Evolutionary conservation across 2,113 vertebrate genomes (phyloP), one percentile per base, ranked within the genome.

Genomic region (Hystrix cristata): DNA sequence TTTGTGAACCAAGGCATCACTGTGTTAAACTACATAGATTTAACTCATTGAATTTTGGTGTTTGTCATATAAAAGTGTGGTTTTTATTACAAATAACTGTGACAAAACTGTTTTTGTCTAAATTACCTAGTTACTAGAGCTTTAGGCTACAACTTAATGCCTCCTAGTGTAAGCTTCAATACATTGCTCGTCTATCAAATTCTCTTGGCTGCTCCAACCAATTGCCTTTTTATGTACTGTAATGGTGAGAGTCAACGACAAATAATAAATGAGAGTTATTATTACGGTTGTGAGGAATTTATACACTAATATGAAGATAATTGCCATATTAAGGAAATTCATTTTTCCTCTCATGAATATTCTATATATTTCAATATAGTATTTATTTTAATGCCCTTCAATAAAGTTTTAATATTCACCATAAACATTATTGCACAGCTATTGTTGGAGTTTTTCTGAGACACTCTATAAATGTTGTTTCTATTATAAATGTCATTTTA

Each of bases 321-420:
- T 67, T 92, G 14, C 9, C 34, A 86, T 59, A 51, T n/a, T 94
- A 90, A 46, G 0, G 43, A 46, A n/a, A 87, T n/a, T 59, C 55
- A 16, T 90, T 65, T 89, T 59, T 78, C 2, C 23, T 81, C 5
- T 82, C 18, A 74, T 87, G n/a, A 71, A 72, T 79, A 65, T 80
- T 7, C 14, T 78, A 60, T 3, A 53, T 38, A 83, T 94, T 95
- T 93, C 48, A 84, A 80, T 69, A 46, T 74, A 62, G 18, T 89
- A 31, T 62, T 74, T 83, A 57, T 84, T 93, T 87, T 87, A 71
- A 83, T 10, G 23, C 76, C 0, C 69, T 80, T 91, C 43, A 88
- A 10, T 89, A 86, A 93, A 78, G 29, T 10, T 92, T 93, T 95
- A 95, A 27, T 93, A 29, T 85, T 64, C 14, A 91, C 13, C n/a